Evolutionary conservation across 2,113 vertebrate species (phyloP), one percentile per base, ranked within the genome.

Genomic region (Lasiurus borealis): DNA sequence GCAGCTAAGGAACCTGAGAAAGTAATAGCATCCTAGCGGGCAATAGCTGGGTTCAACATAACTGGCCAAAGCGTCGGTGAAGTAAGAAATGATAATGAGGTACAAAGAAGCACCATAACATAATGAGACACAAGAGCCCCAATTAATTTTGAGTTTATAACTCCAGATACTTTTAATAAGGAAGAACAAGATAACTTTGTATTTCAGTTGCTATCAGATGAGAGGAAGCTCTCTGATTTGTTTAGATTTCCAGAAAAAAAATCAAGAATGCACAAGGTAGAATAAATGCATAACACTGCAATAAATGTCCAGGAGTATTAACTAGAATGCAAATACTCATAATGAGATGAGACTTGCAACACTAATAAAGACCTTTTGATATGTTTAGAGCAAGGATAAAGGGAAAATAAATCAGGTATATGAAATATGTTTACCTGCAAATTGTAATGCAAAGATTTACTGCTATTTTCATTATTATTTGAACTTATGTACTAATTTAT

Each of bases 211-310:
- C 62, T 88, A 15, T 82, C 34, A 77, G 2, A 48, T 54, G 9
- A n/a, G 8, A 76, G 76, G 9, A 88, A 46, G 18, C 29, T 62
- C 48, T 85, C 21, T 27, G 34, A 52, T n/a, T 9, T 62, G 14
- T 64, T 85, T 89, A 36, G 64, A 76, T 85, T 85, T 76, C 40
- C 59, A 89, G 66, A 85, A 85, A 29, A 88, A 88, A 93, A 85
- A 59, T 68, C 40, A 19, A 2, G 66, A 34, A 75, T 16, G 36
- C 5, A 68, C 9, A 77, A 90, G 23, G 40, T 23, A 91, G 36
- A 91, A 85, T 82, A 9, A 91, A 85, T 36, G 46, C 6, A 40
- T 54, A 75, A 52, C 34, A 78, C n/a, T 78, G 76, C 11, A 85
- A 34, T 71, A 85, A 48, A 64, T 3, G 8, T 71, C 31, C 52